Evolutionary conservation across 2,888 invertebrate species (phyloP).

Genomic region (Cataglyphis livida): DNA sequence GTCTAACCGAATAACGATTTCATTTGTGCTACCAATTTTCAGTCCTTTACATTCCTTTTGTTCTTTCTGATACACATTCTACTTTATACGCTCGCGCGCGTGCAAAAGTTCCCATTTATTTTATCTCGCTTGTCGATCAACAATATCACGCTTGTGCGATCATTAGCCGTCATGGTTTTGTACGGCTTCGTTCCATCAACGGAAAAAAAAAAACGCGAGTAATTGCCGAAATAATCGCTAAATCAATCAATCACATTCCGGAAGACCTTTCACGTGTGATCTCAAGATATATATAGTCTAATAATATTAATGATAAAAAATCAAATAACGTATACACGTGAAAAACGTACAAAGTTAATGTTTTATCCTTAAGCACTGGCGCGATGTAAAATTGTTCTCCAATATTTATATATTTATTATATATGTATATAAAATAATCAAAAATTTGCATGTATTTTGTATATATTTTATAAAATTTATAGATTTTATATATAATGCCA

Average conservation of each 20-base stretch:
- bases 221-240: background rate
- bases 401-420: background rate
- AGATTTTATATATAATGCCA: background rate
- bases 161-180: slow-evolving; percentile 45
- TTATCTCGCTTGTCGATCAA: slow-evolving; percentile 18
- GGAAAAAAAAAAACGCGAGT: slow-evolving; percentile 56
- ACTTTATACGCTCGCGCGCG: too few species aligned
- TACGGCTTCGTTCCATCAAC: slow-evolving; percentile 49
- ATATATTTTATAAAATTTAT: slow-evolving; percentile 16
- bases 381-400: background rate
- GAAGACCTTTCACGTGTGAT: slow-evolving; percentile 20
- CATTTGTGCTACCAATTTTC: slow-evolving; percentile 30
- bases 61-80: background rate
- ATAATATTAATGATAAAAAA: slow-evolving; percentile 31
- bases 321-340: background rate
- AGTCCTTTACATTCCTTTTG: background rate
- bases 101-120: background rate
- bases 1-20: slow-evolving; percentile 33
- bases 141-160: slow-evolving; percentile 43
- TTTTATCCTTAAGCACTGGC: slow-evolving; percentile 18
- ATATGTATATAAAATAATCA: slow-evolving; percentile 3
- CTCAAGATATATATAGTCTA: slow-evolving; percentile 12
- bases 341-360: background rate
- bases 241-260: slow-evolving; percentile 37
- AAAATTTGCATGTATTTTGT: background rate